Conservation (phyloP, 2,888 invertebrate genomes). For the Parnassius glacialis region DNA sequence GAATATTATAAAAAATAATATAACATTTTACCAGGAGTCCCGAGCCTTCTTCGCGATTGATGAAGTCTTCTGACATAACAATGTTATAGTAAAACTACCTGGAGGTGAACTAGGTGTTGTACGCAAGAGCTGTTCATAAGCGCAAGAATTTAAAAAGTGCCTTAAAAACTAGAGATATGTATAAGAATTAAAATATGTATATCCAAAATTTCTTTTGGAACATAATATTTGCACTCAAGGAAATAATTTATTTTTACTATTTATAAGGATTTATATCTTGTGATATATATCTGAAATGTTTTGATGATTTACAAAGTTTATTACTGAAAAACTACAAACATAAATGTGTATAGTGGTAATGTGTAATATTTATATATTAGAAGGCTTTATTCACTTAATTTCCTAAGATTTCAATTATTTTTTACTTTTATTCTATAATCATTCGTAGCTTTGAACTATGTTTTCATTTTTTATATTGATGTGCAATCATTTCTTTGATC, state of each 20-base stretch:
- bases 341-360: not conserved
- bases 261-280: not conserved
- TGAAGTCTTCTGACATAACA: conserved; percentile 61
- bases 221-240: too few species aligned
- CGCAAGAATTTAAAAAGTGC: conserved; percentile 11
- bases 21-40: conserved; percentile 58
- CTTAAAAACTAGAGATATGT: not conserved
- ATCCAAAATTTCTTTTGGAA: not conserved
- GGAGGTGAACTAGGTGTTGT: not conserved
- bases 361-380: not conserved
- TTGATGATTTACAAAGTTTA: too few species aligned
- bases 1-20: conserved; percentile 26
- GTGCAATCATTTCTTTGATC: conserved; percentile 1
- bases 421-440: too few species aligned
- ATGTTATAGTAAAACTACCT: conserved; percentile 48
- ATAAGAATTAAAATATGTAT: not conserved
- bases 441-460: too few species aligned
- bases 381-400: too few species aligned
- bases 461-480: not conserved
- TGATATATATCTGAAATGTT: too few species aligned
- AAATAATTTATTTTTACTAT: too few species aligned
- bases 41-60: conserved; percentile 53
- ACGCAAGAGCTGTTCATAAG: conserved; percentile 5
- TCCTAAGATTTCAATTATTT: too few species aligned
- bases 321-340: not conserved